These are phyloP conservation scores for Meleagris gallopavo DNA, from an alignment of 2,113 vertebrate species.

Conservation along the genomic window DNA sequence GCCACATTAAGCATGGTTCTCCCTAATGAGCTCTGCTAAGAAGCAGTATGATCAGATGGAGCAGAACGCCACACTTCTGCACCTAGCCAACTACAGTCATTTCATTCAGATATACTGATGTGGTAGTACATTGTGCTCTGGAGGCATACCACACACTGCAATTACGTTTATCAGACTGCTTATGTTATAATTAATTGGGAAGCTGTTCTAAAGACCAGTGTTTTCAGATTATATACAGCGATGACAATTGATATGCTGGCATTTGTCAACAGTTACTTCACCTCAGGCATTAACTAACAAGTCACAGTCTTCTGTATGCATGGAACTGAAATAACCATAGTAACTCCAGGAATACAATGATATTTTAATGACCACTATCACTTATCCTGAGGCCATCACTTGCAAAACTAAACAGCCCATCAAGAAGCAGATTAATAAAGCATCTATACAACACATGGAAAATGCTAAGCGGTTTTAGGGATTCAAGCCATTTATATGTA, in stretches of 20 bases:
- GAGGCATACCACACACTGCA: not conserved
- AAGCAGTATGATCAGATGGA: not conserved
- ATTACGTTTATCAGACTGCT: not conserved
- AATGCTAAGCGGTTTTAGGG: not conserved
- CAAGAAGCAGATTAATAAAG: not conserved
- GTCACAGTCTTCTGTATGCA: not conserved
- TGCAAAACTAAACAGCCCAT: slow-evolving; percentile 11
- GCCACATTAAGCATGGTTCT: not conserved
- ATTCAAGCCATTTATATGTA: slow-evolving; percentile 6
- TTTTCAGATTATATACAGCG: not conserved
- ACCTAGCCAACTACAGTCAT: not conserved
- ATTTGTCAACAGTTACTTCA: slow-evolving; percentile 19
- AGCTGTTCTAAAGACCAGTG: not conserved
- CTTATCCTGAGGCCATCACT: slow-evolving; percentile 10
- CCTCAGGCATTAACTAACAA: not conserved
- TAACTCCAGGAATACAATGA: not conserved
- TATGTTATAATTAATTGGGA: not conserved
- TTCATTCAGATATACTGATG: not conserved
- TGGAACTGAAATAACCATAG: slow-evolving; percentile 30
- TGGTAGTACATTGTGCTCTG: not conserved
- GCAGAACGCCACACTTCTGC: not conserved
- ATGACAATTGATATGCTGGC: slow-evolving; percentile 1
- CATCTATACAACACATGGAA: not conserved
- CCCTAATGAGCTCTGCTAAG: not conserved
- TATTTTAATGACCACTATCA: not conserved